Conservation (phyloP, 2,113 vertebrate genomes). For the Centropus bengalensis region DNA sequence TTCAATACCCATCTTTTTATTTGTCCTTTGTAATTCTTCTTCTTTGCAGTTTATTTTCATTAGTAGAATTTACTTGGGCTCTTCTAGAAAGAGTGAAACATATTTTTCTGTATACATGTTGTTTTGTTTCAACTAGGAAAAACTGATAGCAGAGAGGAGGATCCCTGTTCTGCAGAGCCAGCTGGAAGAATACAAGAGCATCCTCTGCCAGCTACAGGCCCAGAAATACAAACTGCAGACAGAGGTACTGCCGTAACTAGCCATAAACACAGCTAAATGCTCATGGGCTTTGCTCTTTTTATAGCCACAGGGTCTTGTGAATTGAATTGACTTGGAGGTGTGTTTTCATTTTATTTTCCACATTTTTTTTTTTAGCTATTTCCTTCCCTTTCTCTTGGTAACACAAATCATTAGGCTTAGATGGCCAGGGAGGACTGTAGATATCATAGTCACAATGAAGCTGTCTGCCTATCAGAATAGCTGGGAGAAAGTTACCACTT, state of each 20-base stretch:
- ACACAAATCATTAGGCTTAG: neutral
- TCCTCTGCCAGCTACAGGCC: conserved; percentile 86
- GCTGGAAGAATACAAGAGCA: conserved; percentile 88
- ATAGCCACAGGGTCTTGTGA: neutral
- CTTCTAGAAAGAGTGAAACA: neutral
- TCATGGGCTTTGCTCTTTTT: neutral
- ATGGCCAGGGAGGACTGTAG: neutral
- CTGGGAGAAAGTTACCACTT: neutral
- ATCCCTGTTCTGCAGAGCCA: conserved; percentile 83
- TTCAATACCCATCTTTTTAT: neutral
- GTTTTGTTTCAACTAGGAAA: conserved; percentile 79
- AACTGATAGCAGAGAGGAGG: conserved; percentile 82
- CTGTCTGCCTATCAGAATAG: neutral
- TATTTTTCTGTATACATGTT: neutral
- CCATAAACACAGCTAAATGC: neutral
- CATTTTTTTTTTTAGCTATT: neutral
- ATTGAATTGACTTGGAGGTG: neutral
- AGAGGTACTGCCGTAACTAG: conserved; percentile 77
- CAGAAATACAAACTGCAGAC: conserved; percentile 87
- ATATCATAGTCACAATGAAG: accelerated
- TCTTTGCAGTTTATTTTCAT: neutral
- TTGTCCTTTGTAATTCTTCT: neutral
- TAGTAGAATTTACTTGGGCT: neutral
- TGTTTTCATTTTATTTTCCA: neutral
- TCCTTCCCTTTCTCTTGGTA: neutral